phyloP scores from a whole-genome alignment of 2,797 vertebrate species.

The Eulemur rubriventer region DNA sequence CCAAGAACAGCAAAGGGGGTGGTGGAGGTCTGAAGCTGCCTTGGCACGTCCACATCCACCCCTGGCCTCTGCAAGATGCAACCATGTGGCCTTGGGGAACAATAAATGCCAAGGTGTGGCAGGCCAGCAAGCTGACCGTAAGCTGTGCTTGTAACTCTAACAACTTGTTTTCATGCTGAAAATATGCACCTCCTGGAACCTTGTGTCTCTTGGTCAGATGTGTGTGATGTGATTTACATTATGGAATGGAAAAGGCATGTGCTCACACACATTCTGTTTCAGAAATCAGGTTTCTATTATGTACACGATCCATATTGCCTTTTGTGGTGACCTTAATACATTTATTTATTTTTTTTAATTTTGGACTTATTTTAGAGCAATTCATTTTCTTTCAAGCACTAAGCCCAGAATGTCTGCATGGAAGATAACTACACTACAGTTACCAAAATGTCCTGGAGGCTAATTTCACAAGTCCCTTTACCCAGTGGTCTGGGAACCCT shows the following conservation, averaged over 20 bases:
- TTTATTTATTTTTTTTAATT: constrained; percentile 37
- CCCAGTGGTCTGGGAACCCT: background rate
- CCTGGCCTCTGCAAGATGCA: background rate
- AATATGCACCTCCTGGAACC: constrained; percentile 59
- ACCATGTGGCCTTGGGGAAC: background rate
- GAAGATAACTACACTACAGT: background rate
- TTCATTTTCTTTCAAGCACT: constrained; percentile 28
- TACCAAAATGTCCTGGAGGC: background rate
- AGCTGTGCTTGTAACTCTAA: background rate
- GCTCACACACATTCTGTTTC: background rate
- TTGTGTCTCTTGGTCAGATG: constrained; percentile 12
- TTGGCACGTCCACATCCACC: background rate
- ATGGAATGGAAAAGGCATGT: constrained; percentile 22
- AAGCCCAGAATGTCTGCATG: background rate
- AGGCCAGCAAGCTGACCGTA: constrained; percentile 19
- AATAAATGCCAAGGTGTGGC: background rate
- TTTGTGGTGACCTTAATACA: background rate
- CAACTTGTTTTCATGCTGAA: constrained; percentile 63
- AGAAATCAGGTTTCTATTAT: constrained; percentile 28
- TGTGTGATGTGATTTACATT: constrained; percentile 22
- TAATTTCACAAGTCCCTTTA: background rate
- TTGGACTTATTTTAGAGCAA: constrained; percentile 2
- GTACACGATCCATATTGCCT: background rate
- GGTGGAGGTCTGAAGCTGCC: background rate
- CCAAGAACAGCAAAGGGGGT: background rate